A percentile compares a stretch with the other conserved stretches of the same genome.
Conservation (phyloP, 2,888 invertebrate species). For the Melipona bicolor region DNA sequence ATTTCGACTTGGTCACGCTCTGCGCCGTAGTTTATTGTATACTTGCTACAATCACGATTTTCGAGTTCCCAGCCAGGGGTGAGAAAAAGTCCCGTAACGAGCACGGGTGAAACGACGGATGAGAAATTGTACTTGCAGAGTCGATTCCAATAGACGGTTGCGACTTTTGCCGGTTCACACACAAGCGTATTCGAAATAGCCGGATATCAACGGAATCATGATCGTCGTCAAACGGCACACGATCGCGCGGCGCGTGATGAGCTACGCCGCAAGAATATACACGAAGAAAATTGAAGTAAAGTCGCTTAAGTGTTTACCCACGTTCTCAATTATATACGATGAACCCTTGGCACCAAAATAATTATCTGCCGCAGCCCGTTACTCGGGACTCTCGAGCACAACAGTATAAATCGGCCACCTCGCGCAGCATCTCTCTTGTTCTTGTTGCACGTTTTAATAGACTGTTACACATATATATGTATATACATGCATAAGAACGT, state of each 20-base stretch:
- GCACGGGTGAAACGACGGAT: neutral
- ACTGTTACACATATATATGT: conserved; percentile 1
- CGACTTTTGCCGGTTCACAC: conserved; percentile 4
- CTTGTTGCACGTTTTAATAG: neutral
- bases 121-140: neutral
- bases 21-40: neutral
- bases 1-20: neutral
- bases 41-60: neutral
- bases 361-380: conserved; percentile 80
- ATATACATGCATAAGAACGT: neutral
- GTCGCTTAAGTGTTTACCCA: conserved; percentile 81
- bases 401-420: conserved; percentile 39
- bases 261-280: conserved; percentile 63
- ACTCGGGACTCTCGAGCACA: conserved; percentile 46
- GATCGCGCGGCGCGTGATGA: conserved; percentile 64
- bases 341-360: conserved; percentile 81
- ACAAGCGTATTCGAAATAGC: conserved; percentile 57
- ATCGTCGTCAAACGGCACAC: conserved; percentile 63
- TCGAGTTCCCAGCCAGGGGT: neutral
- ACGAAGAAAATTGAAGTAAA: conserved; percentile 80
- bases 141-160: neutral
- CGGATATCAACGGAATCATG: conserved; percentile 62
- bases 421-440: conserved; percentile 12
- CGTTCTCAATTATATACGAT: conserved; percentile 82
- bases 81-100: neutral